Evolutionary conservation across 2,888 invertebrate genomes (phyloP).

Genomic region (Noctua pronuba): DNA sequence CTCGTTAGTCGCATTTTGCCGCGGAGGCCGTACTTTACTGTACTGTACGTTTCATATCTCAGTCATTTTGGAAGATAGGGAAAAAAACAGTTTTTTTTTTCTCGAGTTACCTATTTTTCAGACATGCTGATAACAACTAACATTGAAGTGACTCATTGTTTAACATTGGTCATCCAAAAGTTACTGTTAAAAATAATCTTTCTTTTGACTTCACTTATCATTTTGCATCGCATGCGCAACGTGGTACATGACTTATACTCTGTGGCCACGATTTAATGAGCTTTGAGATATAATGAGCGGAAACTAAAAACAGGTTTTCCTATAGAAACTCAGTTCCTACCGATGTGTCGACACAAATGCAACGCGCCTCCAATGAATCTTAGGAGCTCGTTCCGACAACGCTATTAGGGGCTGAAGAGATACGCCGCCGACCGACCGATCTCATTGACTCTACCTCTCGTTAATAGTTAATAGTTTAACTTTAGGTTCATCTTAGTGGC

Average conservation of each 20-base stretch:
- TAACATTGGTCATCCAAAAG: not conserved
- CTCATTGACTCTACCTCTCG: conserved; percentile 68
- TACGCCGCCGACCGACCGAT: conserved; percentile 57
- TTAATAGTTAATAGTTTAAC: conserved; percentile 58
- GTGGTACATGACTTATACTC: too few species aligned
- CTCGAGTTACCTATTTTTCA: too few species aligned
- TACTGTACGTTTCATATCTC: too few species aligned
- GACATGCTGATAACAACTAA: too few species aligned
- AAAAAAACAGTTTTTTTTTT: too few species aligned
- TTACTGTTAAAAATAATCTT: not conserved
- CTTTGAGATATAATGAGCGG: not conserved
- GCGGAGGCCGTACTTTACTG: too few species aligned
- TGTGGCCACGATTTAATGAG: not conserved
- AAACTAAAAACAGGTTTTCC: not conserved
- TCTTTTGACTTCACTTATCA: not conserved
- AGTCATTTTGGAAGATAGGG: too few species aligned
- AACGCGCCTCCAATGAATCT: conserved; percentile 67
- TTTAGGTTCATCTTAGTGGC: conserved; percentile 48
- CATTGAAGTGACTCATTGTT: not conserved
- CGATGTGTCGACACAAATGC: conserved; percentile 63
- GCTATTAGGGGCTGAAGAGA: conserved; percentile 68
- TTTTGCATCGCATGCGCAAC: not conserved
- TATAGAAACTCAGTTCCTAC: not conserved
- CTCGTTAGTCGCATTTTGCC: too few species aligned
- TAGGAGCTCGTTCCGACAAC: conserved; percentile 68